A percentile compares a stretch with the other conserved stretches of the same genome.
These are phyloP conservation scores for Himalopsyche tibetana DNA, from an alignment of 2,888 invertebrate genomes.

Conservation along the genomic window DNA sequence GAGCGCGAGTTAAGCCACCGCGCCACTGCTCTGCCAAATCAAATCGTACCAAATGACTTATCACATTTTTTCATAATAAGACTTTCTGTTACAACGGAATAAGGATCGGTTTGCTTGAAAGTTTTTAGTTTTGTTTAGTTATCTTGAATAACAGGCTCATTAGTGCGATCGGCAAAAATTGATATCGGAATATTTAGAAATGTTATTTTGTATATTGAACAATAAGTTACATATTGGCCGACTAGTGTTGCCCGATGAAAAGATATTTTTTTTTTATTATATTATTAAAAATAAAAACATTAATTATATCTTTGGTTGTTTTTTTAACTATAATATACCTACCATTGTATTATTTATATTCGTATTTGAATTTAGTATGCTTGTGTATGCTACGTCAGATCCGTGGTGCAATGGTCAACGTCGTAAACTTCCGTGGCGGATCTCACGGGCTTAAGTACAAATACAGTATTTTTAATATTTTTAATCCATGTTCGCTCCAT, in stretches of 20 bases:
- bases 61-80: not conserved
- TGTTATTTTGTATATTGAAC: slow-evolving; percentile 56
- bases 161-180: slow-evolving; percentile 48
- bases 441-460: too few relatives aligned
- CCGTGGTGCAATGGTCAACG: too few relatives aligned
- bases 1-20: slow-evolving; percentile 53
- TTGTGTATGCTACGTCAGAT: too few relatives aligned
- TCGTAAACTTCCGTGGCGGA: too few relatives aligned
- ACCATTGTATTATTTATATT: too few relatives aligned
- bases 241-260: not conserved
- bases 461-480: too few relatives aligned
- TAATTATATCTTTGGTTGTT: too few relatives aligned
- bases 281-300: not conserved
- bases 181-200: slow-evolving; percentile 56
- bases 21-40: not conserved
- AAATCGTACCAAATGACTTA: slow-evolving; percentile 29
- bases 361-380: too few relatives aligned
- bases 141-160: not conserved
- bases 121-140: not conserved
- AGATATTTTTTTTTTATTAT: not conserved
- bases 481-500: too few relatives aligned
- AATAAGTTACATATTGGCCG: slow-evolving; percentile 52
- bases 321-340: too few relatives aligned
- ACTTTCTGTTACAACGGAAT: not conserved
- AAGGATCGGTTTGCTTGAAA: not conserved